Evolutionary conservation across 2,888 invertebrate species (phyloP).

Genomic region (Carabus problematicus): DNA sequence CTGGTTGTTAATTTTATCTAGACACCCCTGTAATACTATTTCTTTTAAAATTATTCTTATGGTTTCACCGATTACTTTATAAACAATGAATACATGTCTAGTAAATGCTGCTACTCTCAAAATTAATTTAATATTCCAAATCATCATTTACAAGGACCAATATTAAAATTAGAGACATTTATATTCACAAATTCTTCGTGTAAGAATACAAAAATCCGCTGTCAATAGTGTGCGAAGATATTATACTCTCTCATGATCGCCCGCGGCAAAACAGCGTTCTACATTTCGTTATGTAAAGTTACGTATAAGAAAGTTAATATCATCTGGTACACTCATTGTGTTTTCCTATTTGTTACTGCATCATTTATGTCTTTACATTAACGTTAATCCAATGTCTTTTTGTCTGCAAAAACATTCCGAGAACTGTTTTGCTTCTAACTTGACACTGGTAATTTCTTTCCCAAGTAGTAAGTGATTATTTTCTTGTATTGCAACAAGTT

Average conservation of each 20-base stretch:
- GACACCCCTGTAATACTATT: too few species aligned
- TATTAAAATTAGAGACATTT: too few species aligned
- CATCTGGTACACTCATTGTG: conserved; percentile 3
- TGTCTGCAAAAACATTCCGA: background rate
- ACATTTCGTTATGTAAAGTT: conserved; percentile 21
- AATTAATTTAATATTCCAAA: too few species aligned
- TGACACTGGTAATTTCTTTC: conserved; percentile 1
- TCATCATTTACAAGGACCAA: too few species aligned
- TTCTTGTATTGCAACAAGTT: background rate
- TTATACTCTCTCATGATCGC: conserved; percentile 11
- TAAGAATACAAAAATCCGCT: conserved; percentile 7
- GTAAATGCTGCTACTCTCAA: too few species aligned
- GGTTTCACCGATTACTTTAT: too few species aligned
- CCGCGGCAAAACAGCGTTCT: conserved; percentile 1
- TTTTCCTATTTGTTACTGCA: background rate
- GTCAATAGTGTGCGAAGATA: background rate
- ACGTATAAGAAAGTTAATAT: conserved; percentile 10
- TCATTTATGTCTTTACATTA: too few species aligned
- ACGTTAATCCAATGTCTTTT: too few species aligned
- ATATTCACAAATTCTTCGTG: background rate
- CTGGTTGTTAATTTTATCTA: too few species aligned
- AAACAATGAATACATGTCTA: too few species aligned
- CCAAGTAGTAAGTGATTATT: background rate
- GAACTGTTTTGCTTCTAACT: background rate
- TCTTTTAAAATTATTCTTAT: too few species aligned